A percentile compares a stretch with the other conserved stretches of the same genome.
These are phyloP conservation scores for Gonatopus flavifemur DNA, from an alignment of 1,140 invertebrate genomes.

Conservation along the genomic window DNA sequence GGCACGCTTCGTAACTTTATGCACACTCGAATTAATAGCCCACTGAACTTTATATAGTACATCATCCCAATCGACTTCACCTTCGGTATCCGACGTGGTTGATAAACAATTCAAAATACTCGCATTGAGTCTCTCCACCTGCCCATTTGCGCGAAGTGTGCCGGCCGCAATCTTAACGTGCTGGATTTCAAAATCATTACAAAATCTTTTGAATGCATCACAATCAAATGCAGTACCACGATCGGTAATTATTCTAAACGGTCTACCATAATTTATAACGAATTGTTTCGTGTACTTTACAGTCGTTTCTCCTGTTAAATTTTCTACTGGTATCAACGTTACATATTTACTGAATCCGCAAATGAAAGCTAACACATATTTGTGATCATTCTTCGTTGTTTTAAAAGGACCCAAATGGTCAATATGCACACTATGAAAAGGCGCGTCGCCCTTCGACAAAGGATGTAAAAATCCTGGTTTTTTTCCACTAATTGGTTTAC, in stretches of 20 bases:
- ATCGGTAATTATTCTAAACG: conserved; percentile 12
- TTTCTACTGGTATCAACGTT: not conserved
- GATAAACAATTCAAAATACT: conserved; percentile 14
- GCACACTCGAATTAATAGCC: conserved; percentile 22
- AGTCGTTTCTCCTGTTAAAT: not conserved
- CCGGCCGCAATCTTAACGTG: not conserved
- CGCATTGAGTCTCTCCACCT: conserved; percentile 4
- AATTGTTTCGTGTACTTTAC: not conserved
- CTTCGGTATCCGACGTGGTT: conserved; percentile 2
- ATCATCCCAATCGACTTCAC: conserved; percentile 20
- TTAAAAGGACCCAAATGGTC: conserved; percentile 14
- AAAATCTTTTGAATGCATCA: conserved; percentile 2
- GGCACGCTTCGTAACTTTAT: conserved; percentile 14
- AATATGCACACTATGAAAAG: conserved; percentile 24
- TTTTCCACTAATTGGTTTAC: conserved; percentile 17
- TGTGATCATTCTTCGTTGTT: not conserved
- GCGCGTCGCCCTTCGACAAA: conserved; percentile 8
- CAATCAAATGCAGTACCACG: conserved; percentile 14
- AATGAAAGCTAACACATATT: not conserved
- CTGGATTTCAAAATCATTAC: not conserved
- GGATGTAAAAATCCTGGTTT: conserved; percentile 22
- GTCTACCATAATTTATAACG: conserved; percentile 8
- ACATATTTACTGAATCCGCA: conserved; percentile 10
- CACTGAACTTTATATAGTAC: conserved; percentile 20
- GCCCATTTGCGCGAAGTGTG: conserved; percentile 2